Base-by-base conservation (phyloP, 2,888 invertebrate species). In the Lissonota sp. region DNA sequence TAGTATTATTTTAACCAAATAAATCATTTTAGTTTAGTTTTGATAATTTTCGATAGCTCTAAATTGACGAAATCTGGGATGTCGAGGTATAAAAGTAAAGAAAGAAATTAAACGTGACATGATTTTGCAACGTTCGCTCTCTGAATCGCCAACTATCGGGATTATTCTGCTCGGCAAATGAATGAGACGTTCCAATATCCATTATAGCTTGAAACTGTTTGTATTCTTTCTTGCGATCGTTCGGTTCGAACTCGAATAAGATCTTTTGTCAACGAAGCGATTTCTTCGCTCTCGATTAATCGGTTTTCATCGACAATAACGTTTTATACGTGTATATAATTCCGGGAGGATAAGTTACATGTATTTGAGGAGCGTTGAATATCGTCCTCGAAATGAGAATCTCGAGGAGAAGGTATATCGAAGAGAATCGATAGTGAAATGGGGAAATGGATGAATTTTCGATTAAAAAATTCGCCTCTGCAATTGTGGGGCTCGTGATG, bases 321-420 rank as follows among this genome's bases (percentile, higher is more conserved):
- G 26, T 26, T 26, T 26, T 26, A 26, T 26, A 26, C 26, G 26
- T 26, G 53, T 60, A 40, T 42, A 12, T 12, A 60, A 42, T 39
- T 10, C 10, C 51, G 12, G 4, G 6, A n/a, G 5, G 37, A 53
- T 51, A 12, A 8, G 6, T 44, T 44, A 10, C 44, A 26, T 26
- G 26, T 3, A 44, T 44, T 10, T 6, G 6, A 6, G 4, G 6
- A 14, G 12, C 7, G 14, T 69, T 26, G n/a, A 10, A 10, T 10
- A 42, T 5, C 6, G 14, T 10, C 3, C 14, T 4, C 0, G 4
- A 40, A n/a, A 51, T 10, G 46, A 16, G 12, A 49, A 51, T 10
- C 49, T 67, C 10, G 26, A 42, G 40, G 26, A 42, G 40, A 67
- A 53, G 7, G 16, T 5, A 64, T 49, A 64, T 55, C 55, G 67